Conservation (phyloP, 2,888 invertebrate species). For the Drosophila setosimentum region DNA sequence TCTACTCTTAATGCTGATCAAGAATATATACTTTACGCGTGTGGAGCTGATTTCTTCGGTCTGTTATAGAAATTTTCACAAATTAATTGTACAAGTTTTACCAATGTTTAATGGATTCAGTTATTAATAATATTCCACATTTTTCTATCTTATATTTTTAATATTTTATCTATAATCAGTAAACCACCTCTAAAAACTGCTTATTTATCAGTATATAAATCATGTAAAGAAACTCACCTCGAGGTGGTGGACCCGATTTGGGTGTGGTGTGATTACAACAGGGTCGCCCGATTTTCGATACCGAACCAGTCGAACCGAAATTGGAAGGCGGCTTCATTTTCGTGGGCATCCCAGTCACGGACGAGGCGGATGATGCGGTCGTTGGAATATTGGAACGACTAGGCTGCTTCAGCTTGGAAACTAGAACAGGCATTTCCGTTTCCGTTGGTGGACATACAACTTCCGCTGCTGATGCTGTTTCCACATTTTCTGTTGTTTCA, state of each 20-base stretch:
- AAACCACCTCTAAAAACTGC: neutral
- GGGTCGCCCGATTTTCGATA: slow-evolving; percentile 82
- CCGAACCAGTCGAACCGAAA: slow-evolving; percentile 73
- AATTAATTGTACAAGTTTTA: neutral
- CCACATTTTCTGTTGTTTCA: slow-evolving; percentile 51
- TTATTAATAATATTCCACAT: neutral
- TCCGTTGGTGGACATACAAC: slow-evolving; percentile 5
- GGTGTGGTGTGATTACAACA: slow-evolving; percentile 78
- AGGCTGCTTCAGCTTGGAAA: slow-evolving; percentile 27
- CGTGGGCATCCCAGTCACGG: slow-evolving; percentile 70
- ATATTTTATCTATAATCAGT: neutral
- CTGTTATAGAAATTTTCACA: neutral
- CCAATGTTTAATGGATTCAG: neutral
- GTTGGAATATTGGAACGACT: slow-evolving; percentile 71
- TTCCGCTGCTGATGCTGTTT: slow-evolving; percentile 14
- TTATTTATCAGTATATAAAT: neutral
- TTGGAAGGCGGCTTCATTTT: slow-evolving; percentile 72
- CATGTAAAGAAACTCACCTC: slow-evolving; percentile 69
- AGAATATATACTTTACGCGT: neutral
- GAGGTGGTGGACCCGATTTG: slow-evolving; percentile 82
- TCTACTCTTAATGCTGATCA: neutral
- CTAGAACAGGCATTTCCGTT: slow-evolving; percentile 14
- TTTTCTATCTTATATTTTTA: neutral
- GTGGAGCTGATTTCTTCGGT: neutral
- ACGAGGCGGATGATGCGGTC: slow-evolving; percentile 75